phyloP scores from a whole-genome alignment of 2,797 vertebrate species.

The Periparus ater region DNA sequence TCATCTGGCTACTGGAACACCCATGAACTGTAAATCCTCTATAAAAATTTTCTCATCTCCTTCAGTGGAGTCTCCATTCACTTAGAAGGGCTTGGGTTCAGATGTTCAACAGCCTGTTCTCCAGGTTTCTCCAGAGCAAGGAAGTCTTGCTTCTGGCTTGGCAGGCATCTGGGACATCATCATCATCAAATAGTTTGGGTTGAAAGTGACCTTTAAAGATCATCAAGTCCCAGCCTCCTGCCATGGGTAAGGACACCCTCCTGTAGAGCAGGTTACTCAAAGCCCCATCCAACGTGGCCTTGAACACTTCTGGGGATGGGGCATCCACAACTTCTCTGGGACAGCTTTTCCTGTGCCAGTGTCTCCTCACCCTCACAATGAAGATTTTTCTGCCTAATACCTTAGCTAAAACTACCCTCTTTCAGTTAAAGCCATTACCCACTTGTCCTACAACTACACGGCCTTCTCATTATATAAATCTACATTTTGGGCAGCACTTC shows the following conservation, averaged over 20 bases:
- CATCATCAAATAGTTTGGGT: neutral
- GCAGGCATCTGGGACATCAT: neutral
- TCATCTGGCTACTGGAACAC: neutral
- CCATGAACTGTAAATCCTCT: neutral
- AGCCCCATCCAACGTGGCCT: neutral
- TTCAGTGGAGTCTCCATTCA: neutral
- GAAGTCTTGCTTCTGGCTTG: neutral
- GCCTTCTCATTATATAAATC: neutral
- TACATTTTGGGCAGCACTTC: neutral
- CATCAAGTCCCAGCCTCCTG: neutral
- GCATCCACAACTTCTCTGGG: neutral
- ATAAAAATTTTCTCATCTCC: neutral
- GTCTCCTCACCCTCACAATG: neutral
- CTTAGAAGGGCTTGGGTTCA: neutral
- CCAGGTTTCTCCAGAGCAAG: neutral
- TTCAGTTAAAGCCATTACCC: neutral
- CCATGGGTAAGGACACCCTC: neutral
- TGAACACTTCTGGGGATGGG: neutral
- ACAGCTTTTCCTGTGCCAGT: neutral
- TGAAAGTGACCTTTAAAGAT: neutral
- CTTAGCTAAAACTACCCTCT: neutral
- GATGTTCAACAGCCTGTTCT: neutral
- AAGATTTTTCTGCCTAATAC: neutral
- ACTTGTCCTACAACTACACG: neutral
- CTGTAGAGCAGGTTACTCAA: neutral